phyloP scores from a whole-genome alignment of 2,888 invertebrate species.

The Dioctria linearis region DNA sequence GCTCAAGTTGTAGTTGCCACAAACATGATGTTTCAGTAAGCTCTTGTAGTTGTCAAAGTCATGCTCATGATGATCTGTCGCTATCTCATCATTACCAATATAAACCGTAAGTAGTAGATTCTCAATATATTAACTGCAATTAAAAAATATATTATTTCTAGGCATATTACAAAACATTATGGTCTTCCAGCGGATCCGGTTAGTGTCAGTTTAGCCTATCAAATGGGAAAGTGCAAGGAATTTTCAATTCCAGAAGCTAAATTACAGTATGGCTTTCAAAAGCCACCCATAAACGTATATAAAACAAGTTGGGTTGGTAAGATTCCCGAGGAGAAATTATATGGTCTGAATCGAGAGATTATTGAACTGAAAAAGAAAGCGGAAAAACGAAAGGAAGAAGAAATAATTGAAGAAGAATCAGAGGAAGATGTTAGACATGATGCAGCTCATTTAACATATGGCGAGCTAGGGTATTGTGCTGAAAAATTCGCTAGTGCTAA shows the following conservation, averaged over 20 bases:
- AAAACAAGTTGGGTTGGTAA: constrained; percentile 64
- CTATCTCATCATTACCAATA: too few species aligned
- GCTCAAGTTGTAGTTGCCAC: neutral
- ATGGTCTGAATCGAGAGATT: constrained; percentile 72
- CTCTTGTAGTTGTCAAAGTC: too few species aligned
- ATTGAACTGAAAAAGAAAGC: constrained; percentile 71
- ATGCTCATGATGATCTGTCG: too few species aligned
- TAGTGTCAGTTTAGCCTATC: constrained; percentile 71
- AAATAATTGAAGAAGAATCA: constrained; percentile 63
- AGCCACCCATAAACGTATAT: constrained; percentile 70
- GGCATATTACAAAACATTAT: constrained; percentile 6
- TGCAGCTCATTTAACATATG: constrained; percentile 67
- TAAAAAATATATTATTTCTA: neutral
- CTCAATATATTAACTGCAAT: neutral
- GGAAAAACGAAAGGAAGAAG: constrained; percentile 60
- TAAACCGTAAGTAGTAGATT: too few species aligned
- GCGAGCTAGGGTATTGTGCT: constrained; percentile 71
- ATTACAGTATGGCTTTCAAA: constrained; percentile 73
- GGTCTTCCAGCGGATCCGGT: constrained; percentile 72
- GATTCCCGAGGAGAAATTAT: constrained; percentile 73
- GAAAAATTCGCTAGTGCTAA: constrained; percentile 68
- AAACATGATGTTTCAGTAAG: neutral
- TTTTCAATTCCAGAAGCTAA: constrained; percentile 72
- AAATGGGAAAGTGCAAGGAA: constrained; percentile 67
- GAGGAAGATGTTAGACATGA: constrained; percentile 54